Percentiles rank a stretch among this genome's conserved stretches.
Evolutionary conservation across 2,888 invertebrate genomes (phyloP).

Genomic region (Agrilus biguttatus): DNA sequence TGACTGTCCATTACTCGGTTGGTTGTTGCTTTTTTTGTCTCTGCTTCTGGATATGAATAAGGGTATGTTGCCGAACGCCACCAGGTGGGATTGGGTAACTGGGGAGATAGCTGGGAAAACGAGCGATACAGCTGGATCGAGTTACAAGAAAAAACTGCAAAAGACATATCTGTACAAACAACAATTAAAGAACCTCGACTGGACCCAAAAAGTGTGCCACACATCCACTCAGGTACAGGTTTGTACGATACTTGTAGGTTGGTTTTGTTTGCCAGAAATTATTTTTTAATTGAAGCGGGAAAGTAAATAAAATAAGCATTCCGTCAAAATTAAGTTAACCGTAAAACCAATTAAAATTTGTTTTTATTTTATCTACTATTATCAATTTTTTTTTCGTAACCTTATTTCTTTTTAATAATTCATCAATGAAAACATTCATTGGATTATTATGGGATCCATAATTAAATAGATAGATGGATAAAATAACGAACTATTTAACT

Average conservation of each 20-base stretch:
- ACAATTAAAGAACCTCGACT: constrained; percentile 52
- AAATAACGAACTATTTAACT: no score
- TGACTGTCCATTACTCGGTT: constrained; percentile 55
- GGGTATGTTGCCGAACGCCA: constrained; percentile 23
- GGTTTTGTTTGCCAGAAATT: constrained; percentile 1
- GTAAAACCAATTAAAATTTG: not conserved
- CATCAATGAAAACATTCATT: no score
- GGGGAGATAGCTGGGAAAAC: constrained; percentile 46
- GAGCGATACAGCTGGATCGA: constrained; percentile 24
- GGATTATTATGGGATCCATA: no score
- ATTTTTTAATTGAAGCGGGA: not conserved
- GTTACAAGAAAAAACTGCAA: constrained; percentile 50
- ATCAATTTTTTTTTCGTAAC: not conserved
- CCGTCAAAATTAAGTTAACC: not conserved
- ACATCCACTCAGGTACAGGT: constrained; percentile 33
- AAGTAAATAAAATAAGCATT: no score
- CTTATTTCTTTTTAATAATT: no score
- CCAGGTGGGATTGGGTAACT: constrained; percentile 83
- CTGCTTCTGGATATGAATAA: constrained; percentile 46
- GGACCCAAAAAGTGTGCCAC: constrained; percentile 46
- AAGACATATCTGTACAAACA: constrained; percentile 56
- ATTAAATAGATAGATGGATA: no score
- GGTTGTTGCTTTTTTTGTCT: constrained; percentile 62
- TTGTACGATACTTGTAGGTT: constrained; percentile 7
- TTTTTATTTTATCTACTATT: not conserved